Evolutionary conservation across 2,113 vertebrate genomes (phyloP).

Genomic region (Varanus salvator): DNA sequence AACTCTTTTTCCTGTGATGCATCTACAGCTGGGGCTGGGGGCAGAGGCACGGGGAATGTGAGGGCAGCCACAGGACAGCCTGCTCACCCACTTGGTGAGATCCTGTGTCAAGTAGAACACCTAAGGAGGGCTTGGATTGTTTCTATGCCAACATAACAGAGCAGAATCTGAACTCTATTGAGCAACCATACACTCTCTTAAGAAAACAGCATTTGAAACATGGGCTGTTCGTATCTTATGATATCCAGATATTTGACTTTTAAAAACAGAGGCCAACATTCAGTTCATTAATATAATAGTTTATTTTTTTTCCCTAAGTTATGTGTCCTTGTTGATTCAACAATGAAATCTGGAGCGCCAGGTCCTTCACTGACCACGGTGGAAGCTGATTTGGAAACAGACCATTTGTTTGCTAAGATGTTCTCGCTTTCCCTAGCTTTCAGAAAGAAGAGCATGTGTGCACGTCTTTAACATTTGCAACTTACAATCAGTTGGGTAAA

Average conservation of each 20-base stretch:
- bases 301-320: constrained; percentile 78
- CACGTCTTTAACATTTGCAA: constrained; percentile 44
- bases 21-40: not conserved
- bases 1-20: not conserved
- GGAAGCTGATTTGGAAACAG: constrained; percentile 60
- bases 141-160: not conserved
- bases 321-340: constrained; percentile 79
- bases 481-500: constrained; percentile 64
- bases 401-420: constrained; percentile 52
- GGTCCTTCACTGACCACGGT: constrained; percentile 70
- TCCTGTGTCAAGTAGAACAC: not conserved
- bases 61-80: not conserved
- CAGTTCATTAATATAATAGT: constrained; percentile 72
- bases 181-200: not conserved
- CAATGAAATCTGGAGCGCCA: constrained; percentile 65
- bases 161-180: not conserved
- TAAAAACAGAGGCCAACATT: not conserved
- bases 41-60: not conserved
- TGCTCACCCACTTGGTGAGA: not conserved
- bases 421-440: constrained; percentile 51
- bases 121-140: not conserved
- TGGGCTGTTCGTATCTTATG: no score
- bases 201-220: not conserved
- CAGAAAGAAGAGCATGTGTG: constrained; percentile 18
- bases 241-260: not conserved